Percentiles rank a stretch among this genome's conserved stretches.
Conservation (phyloP, 2,888 invertebrate species). For the Hyles lineata region DNA sequence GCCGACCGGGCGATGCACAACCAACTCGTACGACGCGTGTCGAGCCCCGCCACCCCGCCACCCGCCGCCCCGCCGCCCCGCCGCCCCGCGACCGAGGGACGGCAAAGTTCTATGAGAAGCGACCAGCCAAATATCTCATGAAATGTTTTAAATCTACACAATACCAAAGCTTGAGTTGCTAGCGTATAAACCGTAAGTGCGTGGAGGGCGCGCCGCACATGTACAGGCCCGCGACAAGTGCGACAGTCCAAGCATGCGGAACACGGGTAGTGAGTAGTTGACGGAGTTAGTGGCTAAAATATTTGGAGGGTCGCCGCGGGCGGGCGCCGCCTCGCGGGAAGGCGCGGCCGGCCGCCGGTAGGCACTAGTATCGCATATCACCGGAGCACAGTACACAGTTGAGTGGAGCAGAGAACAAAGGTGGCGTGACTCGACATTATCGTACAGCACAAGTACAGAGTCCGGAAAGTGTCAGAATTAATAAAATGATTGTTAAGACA, state of each 20-base stretch:
- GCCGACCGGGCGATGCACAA: neutral
- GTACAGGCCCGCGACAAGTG: slow-evolving; percentile 37
- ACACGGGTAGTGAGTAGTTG: slow-evolving; percentile 59
- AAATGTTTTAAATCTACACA: slow-evolving; percentile 58
- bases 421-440: neutral
- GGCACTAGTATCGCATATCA: neutral
- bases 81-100: slow-evolving; percentile 50
- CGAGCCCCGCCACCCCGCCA: neutral
- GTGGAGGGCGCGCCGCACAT: slow-evolving; percentile 52
- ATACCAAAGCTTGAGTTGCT: slow-evolving; percentile 73
- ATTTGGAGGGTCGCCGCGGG: slow-evolving; percentile 71
- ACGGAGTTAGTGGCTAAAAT: slow-evolving; percentile 68
- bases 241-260: slow-evolving; percentile 66
- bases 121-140: slow-evolving; percentile 79
- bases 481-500: neutral
- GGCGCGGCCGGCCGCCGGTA: neutral
- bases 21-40: neutral
- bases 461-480: neutral
- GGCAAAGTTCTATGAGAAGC: slow-evolving; percentile 77
- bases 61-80: neutral
- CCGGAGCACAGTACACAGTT: neutral
- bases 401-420: neutral
- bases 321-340: slow-evolving; percentile 40
- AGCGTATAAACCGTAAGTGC: slow-evolving; percentile 69
- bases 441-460: neutral